phyloP scores from a whole-genome alignment of 2,113 vertebrate genomes.

The Gobio gobio region DNA sequence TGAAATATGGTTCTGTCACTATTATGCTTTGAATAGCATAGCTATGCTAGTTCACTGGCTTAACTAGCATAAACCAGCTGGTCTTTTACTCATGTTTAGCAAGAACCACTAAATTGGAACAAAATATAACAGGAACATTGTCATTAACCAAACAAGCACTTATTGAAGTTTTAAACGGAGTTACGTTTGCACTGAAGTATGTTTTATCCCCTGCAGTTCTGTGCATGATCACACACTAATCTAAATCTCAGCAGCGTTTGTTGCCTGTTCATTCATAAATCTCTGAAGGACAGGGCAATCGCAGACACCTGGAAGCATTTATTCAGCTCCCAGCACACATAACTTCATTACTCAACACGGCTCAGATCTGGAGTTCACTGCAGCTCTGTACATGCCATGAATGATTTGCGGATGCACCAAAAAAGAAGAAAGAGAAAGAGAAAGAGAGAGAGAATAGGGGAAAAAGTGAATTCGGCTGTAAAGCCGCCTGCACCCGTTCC shows the following conservation, averaged over 20 bases:
- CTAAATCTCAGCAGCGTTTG: constrained; percentile 50
- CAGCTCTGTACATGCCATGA: constrained; percentile 56
- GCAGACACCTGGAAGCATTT: constrained; percentile 73
- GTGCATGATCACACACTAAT: constrained; percentile 46
- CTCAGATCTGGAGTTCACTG: constrained; percentile 48
- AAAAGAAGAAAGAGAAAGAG: constrained; percentile 23
- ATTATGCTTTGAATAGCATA: not conserved
- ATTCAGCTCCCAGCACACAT: constrained; percentile 68
- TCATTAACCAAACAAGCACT: not conserved
- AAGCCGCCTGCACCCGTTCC: constrained; percentile 60
- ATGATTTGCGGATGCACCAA: constrained; percentile 56
- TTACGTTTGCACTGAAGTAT: not conserved
- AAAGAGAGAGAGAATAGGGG: constrained; percentile 48
- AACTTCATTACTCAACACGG: constrained; percentile 64
- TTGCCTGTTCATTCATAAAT: constrained; percentile 74
- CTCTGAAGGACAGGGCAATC: constrained; percentile 65
- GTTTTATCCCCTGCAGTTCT: not conserved
- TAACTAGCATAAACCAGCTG: no score
- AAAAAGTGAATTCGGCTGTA: constrained; percentile 32
- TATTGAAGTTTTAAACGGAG: not conserved
- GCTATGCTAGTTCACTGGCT: not conserved
- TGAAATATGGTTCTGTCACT: no score
- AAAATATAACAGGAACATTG: not conserved
- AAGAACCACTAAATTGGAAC: no score
- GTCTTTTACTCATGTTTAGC: no score